These are phyloP conservation scores for Lithophane leautieri DNA, from an alignment of 2,888 invertebrate genomes.

Conservation along the genomic window DNA sequence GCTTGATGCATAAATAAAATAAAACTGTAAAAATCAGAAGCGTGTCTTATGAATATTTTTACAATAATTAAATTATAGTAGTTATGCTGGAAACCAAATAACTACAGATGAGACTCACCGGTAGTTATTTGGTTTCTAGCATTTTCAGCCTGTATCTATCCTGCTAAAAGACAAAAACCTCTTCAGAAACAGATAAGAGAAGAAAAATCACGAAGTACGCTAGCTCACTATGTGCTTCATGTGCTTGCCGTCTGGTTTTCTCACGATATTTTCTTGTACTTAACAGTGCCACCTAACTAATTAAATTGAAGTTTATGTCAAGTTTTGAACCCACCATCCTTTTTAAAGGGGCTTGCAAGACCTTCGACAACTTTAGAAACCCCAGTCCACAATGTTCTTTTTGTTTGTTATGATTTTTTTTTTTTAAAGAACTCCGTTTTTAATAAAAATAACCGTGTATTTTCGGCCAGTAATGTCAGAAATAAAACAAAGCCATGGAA, in stretches of 20 bases:
- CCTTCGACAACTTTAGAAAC: background rate
- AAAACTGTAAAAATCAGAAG: background rate
- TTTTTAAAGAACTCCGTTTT: background rate
- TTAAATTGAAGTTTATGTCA: background rate
- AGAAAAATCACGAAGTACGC: background rate
- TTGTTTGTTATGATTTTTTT: background rate
- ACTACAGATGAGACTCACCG: too few relatives aligned
- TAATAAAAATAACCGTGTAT: constrained; percentile 1
- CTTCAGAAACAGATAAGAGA: background rate
- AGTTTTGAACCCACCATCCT: background rate
- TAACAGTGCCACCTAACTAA: constrained; percentile 7
- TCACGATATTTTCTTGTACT: constrained; percentile 2
- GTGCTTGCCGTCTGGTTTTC: constrained; percentile 1
- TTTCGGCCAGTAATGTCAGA: constrained; percentile 32
- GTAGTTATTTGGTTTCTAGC: background rate
- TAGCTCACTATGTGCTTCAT: too few relatives aligned
- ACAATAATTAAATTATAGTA: background rate
- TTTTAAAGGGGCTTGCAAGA: background rate
- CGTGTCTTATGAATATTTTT: background rate
- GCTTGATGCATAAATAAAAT: constrained; percentile 4
- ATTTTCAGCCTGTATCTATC: background rate
- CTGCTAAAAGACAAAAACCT: background rate
- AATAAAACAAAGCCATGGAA: constrained; percentile 51
- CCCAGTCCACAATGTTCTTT: background rate
- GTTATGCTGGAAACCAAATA: too few relatives aligned